A percentile compares a stretch with the other conserved stretches of the same genome.
Conservation (phyloP, 2,113 vertebrate species). For the Catharus fuscescens region DNA sequence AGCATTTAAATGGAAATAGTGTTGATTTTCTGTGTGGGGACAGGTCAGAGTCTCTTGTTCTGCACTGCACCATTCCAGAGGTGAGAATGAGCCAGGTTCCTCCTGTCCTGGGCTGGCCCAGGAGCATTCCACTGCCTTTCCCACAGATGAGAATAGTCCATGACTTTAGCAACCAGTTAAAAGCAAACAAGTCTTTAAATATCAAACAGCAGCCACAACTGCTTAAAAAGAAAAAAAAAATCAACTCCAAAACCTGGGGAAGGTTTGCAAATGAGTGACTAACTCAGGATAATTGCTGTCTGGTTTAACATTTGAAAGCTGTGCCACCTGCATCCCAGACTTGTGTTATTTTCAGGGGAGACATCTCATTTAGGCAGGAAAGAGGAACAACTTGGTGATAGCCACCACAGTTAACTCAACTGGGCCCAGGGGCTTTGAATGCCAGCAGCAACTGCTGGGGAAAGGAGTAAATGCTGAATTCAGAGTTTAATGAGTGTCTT, state of each 20-base stretch:
- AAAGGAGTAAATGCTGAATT: not conserved
- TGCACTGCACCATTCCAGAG: accelerated
- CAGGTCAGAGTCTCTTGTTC: not conserved
- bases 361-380: not conserved
- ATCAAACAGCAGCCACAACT: not conserved
- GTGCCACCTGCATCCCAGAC: not conserved
- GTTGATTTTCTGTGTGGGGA: not conserved
- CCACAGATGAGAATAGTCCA: accelerated
- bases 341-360: not conserved
- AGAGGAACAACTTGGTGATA: not conserved
- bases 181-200: not conserved
- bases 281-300: conserved; percentile 24
- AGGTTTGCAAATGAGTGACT: not conserved
- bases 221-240: not conserved
- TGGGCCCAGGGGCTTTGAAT: not conserved
- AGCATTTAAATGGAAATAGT: not conserved
- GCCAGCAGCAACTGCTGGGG: not conserved
- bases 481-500: not conserved
- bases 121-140: not conserved
- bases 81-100: not conserved
- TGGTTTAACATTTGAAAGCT: conserved; percentile 26
- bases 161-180: not conserved
- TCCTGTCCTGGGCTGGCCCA: not conserved
- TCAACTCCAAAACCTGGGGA: not conserved
- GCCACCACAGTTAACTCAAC: not conserved